phyloP scores from a whole-genome alignment of 2,888 invertebrate species.

The Hypena proboscidalis region DNA sequence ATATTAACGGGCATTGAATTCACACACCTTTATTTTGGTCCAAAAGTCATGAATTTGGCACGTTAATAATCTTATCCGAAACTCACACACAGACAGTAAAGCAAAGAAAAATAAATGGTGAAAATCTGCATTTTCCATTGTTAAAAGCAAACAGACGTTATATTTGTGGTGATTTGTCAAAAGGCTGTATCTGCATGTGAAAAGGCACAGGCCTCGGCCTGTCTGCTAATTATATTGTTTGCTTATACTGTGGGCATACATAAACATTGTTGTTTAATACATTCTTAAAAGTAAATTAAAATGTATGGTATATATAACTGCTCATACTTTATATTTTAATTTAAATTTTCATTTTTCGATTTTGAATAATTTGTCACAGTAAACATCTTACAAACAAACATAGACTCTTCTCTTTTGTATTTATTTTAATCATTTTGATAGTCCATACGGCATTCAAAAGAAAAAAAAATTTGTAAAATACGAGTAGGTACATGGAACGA shows the following conservation, averaged over 20 bases:
- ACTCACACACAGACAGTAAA: background rate
- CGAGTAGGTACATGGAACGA: too few species aligned
- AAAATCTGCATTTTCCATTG: constrained; percentile 15
- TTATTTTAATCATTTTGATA: too few species aligned
- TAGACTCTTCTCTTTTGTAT: too few species aligned
- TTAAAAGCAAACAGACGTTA: constrained; percentile 33
- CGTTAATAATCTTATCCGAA: background rate
- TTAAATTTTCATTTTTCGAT: too few species aligned
- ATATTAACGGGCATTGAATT: too few species aligned
- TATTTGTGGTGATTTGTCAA: constrained; percentile 30
- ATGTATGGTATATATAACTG: background rate
- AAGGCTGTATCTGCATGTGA: constrained; percentile 27
- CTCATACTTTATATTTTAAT: too few species aligned
- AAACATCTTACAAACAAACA: too few species aligned
- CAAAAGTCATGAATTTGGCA: too few species aligned
- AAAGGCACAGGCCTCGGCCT: constrained; percentile 11
- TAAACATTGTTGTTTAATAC: constrained; percentile 20
- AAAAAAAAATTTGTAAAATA: too few species aligned
- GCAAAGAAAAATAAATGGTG: constrained; percentile 3
- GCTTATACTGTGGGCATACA: constrained; percentile 8
- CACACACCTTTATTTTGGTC: too few species aligned
- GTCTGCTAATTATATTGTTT: constrained; percentile 20
- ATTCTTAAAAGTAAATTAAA: constrained; percentile 1
- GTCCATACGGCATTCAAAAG: too few species aligned
- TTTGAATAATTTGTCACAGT: too few species aligned